Conservation (phyloP, 2,113 vertebrate genomes). For the Corythaeola cristata region DNA sequence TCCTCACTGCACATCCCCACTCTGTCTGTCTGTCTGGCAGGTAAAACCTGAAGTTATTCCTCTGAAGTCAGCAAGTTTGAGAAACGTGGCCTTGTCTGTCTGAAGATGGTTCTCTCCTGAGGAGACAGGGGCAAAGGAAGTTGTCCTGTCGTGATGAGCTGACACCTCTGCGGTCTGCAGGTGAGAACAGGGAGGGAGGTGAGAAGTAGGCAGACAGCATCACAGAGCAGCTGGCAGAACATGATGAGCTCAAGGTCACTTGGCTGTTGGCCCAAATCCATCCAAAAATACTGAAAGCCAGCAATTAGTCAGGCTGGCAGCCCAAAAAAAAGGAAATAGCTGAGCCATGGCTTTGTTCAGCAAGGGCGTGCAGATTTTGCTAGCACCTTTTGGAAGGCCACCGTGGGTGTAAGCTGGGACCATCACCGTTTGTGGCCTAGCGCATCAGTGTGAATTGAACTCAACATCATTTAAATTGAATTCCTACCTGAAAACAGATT, state of each 20-base stretch:
- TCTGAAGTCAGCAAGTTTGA: background rate
- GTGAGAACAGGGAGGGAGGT: background rate
- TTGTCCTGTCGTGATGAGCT: background rate
- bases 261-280: conserved; percentile 24
- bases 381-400: background rate
- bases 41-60: background rate
- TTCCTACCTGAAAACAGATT: background rate
- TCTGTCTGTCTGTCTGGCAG: background rate
- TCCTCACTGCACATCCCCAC: background rate
- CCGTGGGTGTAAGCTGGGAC: background rate
- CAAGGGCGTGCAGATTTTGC: background rate
- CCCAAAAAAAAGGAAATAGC: background rate
- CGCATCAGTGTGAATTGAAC: background rate
- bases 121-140: background rate
- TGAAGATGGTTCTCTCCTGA: background rate
- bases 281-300: background rate
- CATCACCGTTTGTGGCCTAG: rapidly evolving
- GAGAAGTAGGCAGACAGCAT: background rate
- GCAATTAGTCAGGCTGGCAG: background rate
- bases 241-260: conserved; percentile 28
- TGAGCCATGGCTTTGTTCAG: background rate
- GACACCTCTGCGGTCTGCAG: background rate
- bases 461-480: background rate
- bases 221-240: background rate
- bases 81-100: background rate